Evolutionary conservation across 2,888 invertebrate species (phyloP).

Genomic region (Drosophila austrosaltans): DNA sequence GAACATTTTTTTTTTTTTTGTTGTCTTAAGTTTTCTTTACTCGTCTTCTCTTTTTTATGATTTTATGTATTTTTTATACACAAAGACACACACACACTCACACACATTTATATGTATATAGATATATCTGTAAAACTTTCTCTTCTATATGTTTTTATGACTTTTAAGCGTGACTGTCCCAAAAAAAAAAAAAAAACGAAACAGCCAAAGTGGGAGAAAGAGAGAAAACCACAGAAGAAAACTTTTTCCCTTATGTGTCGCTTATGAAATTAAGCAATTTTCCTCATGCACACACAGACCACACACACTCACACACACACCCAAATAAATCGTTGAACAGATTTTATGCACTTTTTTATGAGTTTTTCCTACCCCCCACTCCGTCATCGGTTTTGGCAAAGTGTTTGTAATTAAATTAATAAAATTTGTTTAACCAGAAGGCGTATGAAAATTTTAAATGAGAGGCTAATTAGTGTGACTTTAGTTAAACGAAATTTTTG

Average conservation of each 20-base stretch:
- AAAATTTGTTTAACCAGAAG: conserved; percentile 44
- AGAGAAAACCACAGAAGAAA: conserved; percentile 30
- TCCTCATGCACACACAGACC: conserved; percentile 18
- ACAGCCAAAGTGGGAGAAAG: conserved; percentile 23
- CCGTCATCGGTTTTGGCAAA: conserved; percentile 32
- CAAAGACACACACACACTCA: background rate
- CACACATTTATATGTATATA: background rate
- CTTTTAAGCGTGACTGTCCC: conserved; percentile 66
- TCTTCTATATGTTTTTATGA: conserved; percentile 64
- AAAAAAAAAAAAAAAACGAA: conserved; percentile 14
- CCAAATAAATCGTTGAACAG: conserved; percentile 37
- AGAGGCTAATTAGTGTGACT: conserved; percentile 38
- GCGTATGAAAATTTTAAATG: conserved; percentile 44
- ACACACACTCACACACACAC: conserved; percentile 4
- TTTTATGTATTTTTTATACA: conserved; percentile 63
- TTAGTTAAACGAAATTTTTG: conserved; percentile 6
- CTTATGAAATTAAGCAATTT: conserved; percentile 77
- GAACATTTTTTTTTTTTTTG: conserved; percentile 42
- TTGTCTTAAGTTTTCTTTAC: conserved; percentile 55
- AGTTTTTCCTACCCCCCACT: conserved; percentile 35
- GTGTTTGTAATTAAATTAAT: conserved; percentile 73
- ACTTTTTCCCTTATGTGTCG: conserved; percentile 73
- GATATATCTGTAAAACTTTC: conserved; percentile 49
- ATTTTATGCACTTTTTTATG: conserved; percentile 71
- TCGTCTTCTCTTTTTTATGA: conserved; percentile 25